Conservation (phyloP, 1,140 invertebrate genomes). For the Cyphomyrmex costatus region DNA sequence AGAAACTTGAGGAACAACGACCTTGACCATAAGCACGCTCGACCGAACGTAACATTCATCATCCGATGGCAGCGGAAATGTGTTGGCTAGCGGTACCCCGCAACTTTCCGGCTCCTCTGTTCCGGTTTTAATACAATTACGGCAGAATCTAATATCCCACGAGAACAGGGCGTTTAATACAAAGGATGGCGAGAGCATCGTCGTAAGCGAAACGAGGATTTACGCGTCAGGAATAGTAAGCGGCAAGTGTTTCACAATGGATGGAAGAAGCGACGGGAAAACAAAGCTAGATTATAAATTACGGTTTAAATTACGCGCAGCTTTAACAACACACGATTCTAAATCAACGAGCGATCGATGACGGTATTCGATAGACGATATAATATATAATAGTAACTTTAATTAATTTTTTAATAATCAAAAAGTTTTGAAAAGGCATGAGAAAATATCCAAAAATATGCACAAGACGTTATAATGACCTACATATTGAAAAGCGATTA, state of each 20-base stretch:
- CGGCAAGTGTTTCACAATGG: constrained; percentile 44
- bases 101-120: constrained; percentile 73
- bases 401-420: not conserved
- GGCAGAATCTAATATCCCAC: constrained; percentile 73
- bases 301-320: constrained; percentile 6
- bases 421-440: not conserved
- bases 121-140: constrained; percentile 78
- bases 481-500: constrained; percentile 3
- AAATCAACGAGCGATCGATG: not conserved
- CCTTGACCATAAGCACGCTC: constrained; percentile 57
- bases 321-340: not conserved
- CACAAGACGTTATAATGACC: not conserved
- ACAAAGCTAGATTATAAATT: constrained; percentile 40
- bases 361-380: not conserved
- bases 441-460: not conserved
- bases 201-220: constrained; percentile 56
- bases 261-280: constrained; percentile 4
- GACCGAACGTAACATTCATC: constrained; percentile 58
- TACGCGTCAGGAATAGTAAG: constrained; percentile 29
- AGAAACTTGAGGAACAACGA: constrained; percentile 53
- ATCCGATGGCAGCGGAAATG: constrained; percentile 58
- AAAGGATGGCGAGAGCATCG: constrained; percentile 62
- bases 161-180: constrained; percentile 63
- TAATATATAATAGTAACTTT: no score
- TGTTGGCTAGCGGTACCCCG: constrained; percentile 61